These are phyloP conservation scores for Puffinus mauretanicus DNA, from an alignment of 2,113 vertebrate species.

Conservation along the genomic window DNA sequence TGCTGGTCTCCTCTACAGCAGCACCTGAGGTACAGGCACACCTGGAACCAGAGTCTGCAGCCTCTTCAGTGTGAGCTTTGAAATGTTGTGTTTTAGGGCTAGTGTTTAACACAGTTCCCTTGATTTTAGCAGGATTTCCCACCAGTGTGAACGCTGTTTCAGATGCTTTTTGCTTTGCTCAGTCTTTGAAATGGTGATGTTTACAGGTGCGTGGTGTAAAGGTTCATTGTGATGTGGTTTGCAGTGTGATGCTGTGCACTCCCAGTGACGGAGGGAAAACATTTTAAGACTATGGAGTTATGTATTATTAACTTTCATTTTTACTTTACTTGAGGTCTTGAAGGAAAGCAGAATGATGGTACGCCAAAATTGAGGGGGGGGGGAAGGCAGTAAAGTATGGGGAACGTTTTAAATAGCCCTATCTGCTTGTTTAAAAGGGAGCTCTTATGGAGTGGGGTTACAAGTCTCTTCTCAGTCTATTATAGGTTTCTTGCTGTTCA, in stretches of 20 bases:
- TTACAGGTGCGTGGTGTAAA: neutral
- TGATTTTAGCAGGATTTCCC: neutral
- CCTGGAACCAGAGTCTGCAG: neutral
- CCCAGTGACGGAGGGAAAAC: neutral
- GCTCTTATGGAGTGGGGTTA: neutral
- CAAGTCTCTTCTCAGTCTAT: neutral
- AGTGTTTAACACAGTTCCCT: neutral
- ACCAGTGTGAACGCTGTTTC: neutral
- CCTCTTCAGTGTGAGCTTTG: neutral
- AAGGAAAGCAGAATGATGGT: neutral
- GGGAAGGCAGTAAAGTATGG: neutral
- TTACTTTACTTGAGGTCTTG: neutral
- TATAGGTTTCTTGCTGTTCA: neutral
- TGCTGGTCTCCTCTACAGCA: neutral
- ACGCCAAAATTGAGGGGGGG: neutral
- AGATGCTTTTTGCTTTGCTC: neutral
- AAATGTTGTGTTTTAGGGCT: neutral
- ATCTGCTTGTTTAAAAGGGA: neutral
- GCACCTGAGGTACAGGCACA: neutral
- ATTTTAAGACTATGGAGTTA: neutral
- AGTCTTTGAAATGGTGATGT: neutral
- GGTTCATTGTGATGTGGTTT: neutral
- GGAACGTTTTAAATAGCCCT: neutral
- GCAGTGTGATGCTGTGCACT: neutral
- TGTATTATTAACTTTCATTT: neutral